Evolutionary conservation across 1,140 invertebrate species (phyloP), one percentile per base, ranked within the genome.

Genomic region (Magallana ariakensis): DNA sequence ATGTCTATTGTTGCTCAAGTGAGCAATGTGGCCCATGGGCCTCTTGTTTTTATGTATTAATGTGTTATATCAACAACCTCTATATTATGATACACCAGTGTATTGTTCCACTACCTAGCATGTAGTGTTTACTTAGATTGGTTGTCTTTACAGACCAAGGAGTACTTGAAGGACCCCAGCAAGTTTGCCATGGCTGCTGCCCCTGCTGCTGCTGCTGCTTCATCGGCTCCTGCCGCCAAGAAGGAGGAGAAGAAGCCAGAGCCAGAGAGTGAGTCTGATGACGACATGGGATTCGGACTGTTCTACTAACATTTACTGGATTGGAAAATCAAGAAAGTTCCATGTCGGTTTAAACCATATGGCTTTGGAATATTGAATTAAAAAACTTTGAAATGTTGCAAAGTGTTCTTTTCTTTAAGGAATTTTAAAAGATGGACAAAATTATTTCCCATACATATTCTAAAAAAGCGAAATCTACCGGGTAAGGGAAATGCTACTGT

Each of bases 131-230:
- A 15, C n/a, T n/a, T 0, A 70, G 7, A 8, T 66, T 70, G 57
- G 16, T 54, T 53, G 84, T 13, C 82, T 80, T 89, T 89, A 91
- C 91, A 95, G 94, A 92, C 94, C 56, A 95, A 95, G 90, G 95
- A 95, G 82, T 95, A 93, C 91, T 94, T 96, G 26, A 93, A 97
- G 96, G 98, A 99, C 96, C 98, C 98, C 83, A 97, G 97, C 93
- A 99, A 99, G 95, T 99, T 99, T 94, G 97, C 97, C 86, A 90
- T 90, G 46, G 96, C 96, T n/a, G 94, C 95, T 57, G 95, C 96
- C 66, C 95, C 96, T 86, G 95, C 96, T 9, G 95, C 96, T 66
- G 95, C 96, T 85, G 95, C 96, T n/a, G n/a, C n/a, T 9, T 95
- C 96, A 83, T 96, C 96, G 56, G 95, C 96, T 6, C 94, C 95